These are phyloP conservation scores for Ophraella communa DNA, from an alignment of 2,888 invertebrate genomes.

Conservation along the genomic window DNA sequence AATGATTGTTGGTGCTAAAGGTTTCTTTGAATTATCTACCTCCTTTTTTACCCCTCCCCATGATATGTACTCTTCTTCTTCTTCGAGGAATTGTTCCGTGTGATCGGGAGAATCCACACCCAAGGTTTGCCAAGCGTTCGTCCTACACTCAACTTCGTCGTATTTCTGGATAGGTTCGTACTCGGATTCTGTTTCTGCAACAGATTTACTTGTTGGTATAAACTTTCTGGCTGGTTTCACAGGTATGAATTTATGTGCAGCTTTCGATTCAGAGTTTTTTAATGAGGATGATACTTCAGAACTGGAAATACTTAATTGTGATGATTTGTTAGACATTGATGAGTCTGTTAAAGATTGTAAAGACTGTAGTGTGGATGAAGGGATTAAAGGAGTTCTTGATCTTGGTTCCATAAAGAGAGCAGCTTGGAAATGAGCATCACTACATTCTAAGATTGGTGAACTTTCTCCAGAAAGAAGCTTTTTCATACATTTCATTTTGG, in stretches of 20 bases:
- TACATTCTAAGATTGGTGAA: constrained; percentile 67
- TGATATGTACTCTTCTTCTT: constrained; percentile 58
- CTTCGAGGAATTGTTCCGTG: constrained; percentile 63
- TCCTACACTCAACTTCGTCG: constrained; percentile 78
- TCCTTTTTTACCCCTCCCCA: constrained; percentile 57
- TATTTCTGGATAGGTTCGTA: constrained; percentile 69
- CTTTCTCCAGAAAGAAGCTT: constrained; percentile 77
- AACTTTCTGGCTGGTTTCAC: constrained; percentile 58
- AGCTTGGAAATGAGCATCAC: constrained; percentile 77
- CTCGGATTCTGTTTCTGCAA: constrained; percentile 27
- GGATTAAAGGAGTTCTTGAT: constrained; percentile 80
- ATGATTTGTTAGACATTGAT: constrained; percentile 25
- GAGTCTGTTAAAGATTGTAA: constrained; percentile 47
- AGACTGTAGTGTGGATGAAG: constrained; percentile 56
- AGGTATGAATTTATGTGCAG: constrained; percentile 31
- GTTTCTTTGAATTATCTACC: constrained; percentile 49
- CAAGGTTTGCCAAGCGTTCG: constrained; percentile 82
- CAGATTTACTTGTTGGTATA: constrained; percentile 28
- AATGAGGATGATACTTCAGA: neutral
- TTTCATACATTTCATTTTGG: constrained; percentile 88
- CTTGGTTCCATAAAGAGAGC: constrained; percentile 81
- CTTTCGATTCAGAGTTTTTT: constrained; percentile 13
- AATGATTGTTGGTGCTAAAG: constrained; percentile 63
- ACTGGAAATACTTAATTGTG: neutral
- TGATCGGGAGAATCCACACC: constrained; percentile 78